Evolutionary conservation across 1,140 invertebrate genomes (phyloP).

Genomic region (Hirudo medicinalis): DNA sequence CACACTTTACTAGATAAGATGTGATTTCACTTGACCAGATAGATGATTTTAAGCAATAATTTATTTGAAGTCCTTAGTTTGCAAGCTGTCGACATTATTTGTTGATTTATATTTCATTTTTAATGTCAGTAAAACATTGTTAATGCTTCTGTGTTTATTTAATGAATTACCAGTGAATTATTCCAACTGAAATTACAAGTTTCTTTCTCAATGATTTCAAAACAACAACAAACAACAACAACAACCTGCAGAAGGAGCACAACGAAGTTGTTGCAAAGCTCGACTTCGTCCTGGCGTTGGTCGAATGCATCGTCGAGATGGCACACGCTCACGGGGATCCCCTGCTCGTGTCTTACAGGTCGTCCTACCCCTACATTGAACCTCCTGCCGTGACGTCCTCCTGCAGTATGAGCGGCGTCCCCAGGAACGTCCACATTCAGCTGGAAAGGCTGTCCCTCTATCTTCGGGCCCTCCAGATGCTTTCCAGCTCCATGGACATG

Average conservation of each 20-base stretch:
- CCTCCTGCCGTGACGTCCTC: slow-evolving; percentile 13
- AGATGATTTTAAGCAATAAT: no score
- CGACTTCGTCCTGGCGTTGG: slow-evolving; percentile 77
- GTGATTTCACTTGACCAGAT: no score
- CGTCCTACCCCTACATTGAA: neutral
- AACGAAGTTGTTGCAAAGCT: slow-evolving; percentile 84
- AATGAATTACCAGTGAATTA: no score
- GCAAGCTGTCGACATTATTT: no score
- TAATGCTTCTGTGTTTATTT: no score
- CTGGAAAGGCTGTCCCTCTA: slow-evolving; percentile 83
- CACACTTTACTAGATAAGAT: no score
- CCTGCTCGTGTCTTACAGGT: slow-evolving; percentile 29
- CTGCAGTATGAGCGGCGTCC: slow-evolving; percentile 4
- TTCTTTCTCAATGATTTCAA: neutral
- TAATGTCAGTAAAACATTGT: no score
- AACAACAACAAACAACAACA: neutral
- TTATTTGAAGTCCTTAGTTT: no score
- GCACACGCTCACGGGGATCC: slow-evolving; percentile 63
- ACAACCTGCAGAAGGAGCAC: slow-evolving; percentile 58
- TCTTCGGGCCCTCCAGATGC: slow-evolving; percentile 72
- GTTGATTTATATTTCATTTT: no score
- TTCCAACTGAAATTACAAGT: no score
- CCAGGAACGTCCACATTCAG: slow-evolving; percentile 38
- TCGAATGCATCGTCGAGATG: slow-evolving; percentile 76
- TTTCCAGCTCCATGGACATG: slow-evolving; percentile 76